These are phyloP conservation scores for Dinoponera quadriceps DNA, from an alignment of 1,140 invertebrate species.

Conservation along the genomic window DNA sequence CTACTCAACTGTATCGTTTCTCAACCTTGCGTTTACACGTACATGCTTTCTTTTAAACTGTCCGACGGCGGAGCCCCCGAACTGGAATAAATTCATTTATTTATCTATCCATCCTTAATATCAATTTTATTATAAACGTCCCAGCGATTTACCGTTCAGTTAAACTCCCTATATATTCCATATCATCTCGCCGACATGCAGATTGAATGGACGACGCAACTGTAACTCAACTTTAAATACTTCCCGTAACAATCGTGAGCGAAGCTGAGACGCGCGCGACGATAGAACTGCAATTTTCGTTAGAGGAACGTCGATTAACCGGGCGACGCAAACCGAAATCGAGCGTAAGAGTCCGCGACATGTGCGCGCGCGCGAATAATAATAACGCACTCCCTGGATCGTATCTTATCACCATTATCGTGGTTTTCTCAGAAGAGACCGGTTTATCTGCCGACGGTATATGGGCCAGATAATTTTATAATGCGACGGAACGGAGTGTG, in stretches of 20 bases:
- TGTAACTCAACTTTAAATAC: constrained; percentile 12
- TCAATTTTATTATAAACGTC: no score
- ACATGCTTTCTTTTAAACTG: no score
- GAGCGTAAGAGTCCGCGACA: constrained; percentile 59
- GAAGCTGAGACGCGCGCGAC: neutral
- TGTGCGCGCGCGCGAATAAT: constrained; percentile 51
- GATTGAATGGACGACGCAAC: neutral
- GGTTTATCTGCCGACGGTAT: constrained; percentile 62
- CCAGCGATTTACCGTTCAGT: neutral
- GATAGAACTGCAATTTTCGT: constrained; percentile 12
- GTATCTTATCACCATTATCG: constrained; percentile 78
- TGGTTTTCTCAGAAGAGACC: constrained; percentile 65
- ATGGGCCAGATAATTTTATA: constrained; percentile 72
- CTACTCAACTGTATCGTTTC: no score
- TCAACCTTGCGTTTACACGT: no score
- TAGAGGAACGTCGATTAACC: constrained; percentile 16
- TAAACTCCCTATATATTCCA: neutral
- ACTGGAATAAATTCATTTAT: no score
- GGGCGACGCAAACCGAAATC: constrained; percentile 36
- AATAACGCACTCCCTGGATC: constrained; percentile 67
- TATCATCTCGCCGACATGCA: neutral
- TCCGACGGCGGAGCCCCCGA: no score
- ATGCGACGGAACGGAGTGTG: constrained; percentile 29
- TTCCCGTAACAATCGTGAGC: neutral
- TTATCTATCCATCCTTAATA: no score